phyloP scores from a whole-genome alignment of 2,113 vertebrate genomes.

The Centrocercus urophasianus region DNA sequence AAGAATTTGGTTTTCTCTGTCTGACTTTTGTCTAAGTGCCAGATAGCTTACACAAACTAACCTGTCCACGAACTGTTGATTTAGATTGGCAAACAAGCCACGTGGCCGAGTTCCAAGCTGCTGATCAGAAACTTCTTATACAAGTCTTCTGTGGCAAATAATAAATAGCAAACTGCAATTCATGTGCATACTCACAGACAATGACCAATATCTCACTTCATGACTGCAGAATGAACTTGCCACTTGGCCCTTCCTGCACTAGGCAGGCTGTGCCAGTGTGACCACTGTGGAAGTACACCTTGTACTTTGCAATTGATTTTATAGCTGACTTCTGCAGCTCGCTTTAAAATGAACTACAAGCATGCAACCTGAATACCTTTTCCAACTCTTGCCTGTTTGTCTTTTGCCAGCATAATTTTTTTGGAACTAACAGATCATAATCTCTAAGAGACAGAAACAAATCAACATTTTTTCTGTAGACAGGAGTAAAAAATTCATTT shows the following conservation, averaged over 20 bases:
- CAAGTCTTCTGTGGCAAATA: background rate
- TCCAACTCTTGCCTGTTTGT: background rate
- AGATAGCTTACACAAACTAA: conserved; percentile 21
- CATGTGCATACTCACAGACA: rapidly evolving
- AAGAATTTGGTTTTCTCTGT: conserved; percentile 7
- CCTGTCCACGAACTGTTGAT: background rate
- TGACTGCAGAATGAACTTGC: background rate
- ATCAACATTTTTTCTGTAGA: background rate
- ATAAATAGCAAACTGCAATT: background rate
- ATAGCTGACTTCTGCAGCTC: background rate
- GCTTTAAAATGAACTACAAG: background rate
- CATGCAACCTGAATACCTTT: background rate
- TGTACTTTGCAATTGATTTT: background rate
- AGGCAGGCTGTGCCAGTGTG: background rate
- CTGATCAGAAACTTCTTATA: background rate
- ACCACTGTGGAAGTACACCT: background rate
- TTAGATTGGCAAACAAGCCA: background rate
- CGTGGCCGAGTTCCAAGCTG: background rate
- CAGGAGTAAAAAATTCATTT: conserved; percentile 22
- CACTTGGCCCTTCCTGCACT: background rate
- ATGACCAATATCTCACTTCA: background rate
- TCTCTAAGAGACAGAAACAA: background rate
- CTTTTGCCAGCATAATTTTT: background rate
- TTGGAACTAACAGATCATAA: background rate
- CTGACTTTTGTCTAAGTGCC: conserved; percentile 4